Base-by-base conservation (phyloP, 2,797 vertebrate species). In the Todus mexicanus region DNA sequence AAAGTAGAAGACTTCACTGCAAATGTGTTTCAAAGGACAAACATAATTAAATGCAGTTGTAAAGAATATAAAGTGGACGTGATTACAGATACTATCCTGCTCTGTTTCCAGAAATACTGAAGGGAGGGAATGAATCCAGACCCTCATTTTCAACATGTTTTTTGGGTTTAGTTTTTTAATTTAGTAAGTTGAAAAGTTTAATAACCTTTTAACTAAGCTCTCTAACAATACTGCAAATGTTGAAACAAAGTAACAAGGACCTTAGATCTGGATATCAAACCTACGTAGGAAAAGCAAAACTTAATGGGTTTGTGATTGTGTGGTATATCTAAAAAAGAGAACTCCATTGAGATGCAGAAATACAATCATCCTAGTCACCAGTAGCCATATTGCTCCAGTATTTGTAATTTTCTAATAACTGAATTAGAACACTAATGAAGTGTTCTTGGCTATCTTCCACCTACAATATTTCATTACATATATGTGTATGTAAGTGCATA, bases 21-120 rank as follows among this genome's bases (percentile, higher is more conserved):
- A 96, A 96, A 95, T 77, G 76, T 95, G 93, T 96, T 97, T 95
- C 87, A 94, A 95, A 96, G 92, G 81, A 96, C 94, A 97, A 96
- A 84, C 78, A 87, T 95, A 97, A 97, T 97, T 96, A 97, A 97
- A 93, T 65, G 68, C 74, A 96, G 85, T 95, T 97, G 91, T 83
- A 95, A 96, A 97, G 94, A 93, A 95, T 94, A 95, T 77, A 90
- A 93, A 96, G 87, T 92, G 35, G 70, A 95, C 1, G 27, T 84
- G 96, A 92, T 94, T 93, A 96, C 92, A 96, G 93, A 83, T 81
- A 85, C 65, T 82, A 84, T 66, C 63, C 84, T 95, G 87, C 9
- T 2, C 51, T 96, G 86, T 91, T 93, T 78, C 73, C 29, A 83
- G 69, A 87, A 86, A 88, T 66, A 71, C 54, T 54, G 64, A 92